Evolutionary conservation across 2,113 vertebrate species (phyloP), one percentile per base, ranked within the genome.

Genomic region (Alosa alosa): DNA sequence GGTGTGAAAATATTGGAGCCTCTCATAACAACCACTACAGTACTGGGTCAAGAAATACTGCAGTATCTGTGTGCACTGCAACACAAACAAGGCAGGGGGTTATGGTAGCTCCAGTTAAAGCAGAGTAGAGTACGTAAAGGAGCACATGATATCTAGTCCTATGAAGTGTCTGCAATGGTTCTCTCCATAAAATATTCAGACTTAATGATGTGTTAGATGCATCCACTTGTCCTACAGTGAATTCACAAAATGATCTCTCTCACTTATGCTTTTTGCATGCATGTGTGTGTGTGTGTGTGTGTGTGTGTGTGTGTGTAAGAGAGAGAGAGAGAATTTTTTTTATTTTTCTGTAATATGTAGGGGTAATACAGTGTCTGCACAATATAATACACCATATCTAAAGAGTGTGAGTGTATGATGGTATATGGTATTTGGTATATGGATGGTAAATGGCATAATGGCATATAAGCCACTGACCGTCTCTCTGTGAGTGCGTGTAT

Each of bases 41-140:
- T 31, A 39, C 36, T 17, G 72, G 72, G 72, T 39, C 31, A 39
- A 78, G 72, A 36, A 78, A 78, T 36, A 36, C 72, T 78, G 72
- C 72, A 78, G 72, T 78, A 78, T 31, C 39, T 15, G 3, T 78
- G 10, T 78, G 72, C 31, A 15, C 31, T 75, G 68, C 1, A 36
- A 78, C 18, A 78, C 36, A 78, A 36, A 78, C 72, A 39, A 78
- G 72, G 72, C 72, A 78, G 72, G 72, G 31, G 25, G 68, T 75
- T 75, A 31, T 75, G 68, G 3, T 75, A 31, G 72, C 72, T 78
- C 15, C 31, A 17, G 72, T 78, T 78, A 36, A 39, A 36, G 72
- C 72, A 78, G 25, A 36, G 31, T 36, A 39, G 72, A 78, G 31
- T 39, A 31, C 10, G 13, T 15, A 36, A 31, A 39, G 72, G 11